A percentile compares a stretch with the other conserved stretches of the same genome.
phyloP scores from a whole-genome alignment of 2,113 vertebrate genomes.

The Chloebia gouldiae region DNA sequence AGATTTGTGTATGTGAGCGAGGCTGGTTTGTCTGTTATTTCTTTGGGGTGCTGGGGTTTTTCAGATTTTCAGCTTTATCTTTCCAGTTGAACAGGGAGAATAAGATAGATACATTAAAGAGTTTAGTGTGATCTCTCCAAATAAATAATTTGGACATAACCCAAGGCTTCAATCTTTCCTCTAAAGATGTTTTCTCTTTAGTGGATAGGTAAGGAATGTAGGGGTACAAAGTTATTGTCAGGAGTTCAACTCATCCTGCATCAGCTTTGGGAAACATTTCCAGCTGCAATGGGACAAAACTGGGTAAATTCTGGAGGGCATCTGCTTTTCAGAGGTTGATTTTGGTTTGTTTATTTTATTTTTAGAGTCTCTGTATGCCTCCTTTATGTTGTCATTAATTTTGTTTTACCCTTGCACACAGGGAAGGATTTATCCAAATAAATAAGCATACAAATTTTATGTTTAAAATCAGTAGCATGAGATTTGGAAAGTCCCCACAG shows the following conservation, averaged over 20 bases:
- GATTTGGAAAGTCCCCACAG: neutral
- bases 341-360: neutral
- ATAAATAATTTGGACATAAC: neutral
- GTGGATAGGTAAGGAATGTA: neutral
- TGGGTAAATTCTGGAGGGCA: neutral
- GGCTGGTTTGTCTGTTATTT: neutral
- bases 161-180: neutral
- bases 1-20: slow-evolving; percentile 1
- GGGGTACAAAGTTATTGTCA: neutral
- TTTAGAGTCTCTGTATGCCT: neutral
- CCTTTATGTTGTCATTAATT: neutral
- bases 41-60: neutral
- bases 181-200: neutral
- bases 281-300: neutral
- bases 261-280: neutral
- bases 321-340: neutral
- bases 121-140: neutral
- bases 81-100: neutral
- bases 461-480: neutral
- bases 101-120: neutral
- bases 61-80: neutral
- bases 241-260: neutral
- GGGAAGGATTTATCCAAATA: neutral
- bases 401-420: accelerated
- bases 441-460: accelerated